Evolutionary conservation across 2,888 invertebrate species (phyloP).

Genomic region (Noctua pronuba): DNA sequence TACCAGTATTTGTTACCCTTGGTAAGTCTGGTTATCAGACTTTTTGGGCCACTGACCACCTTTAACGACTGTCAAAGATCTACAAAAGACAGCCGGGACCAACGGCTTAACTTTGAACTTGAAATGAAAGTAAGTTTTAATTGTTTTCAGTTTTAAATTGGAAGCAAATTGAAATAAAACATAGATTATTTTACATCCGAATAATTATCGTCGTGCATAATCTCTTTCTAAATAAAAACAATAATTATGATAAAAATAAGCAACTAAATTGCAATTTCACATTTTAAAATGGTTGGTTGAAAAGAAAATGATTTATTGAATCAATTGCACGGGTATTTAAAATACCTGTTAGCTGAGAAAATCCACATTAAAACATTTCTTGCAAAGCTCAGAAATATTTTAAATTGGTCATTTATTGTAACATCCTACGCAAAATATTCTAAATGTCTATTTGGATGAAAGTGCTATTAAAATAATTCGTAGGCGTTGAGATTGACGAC

Average conservation of each 20-base stretch:
- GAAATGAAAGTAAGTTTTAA: neutral
- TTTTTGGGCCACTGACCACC: too few species aligned
- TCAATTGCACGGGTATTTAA: neutral
- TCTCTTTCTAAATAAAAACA: neutral
- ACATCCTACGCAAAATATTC: slow-evolving; percentile 9
- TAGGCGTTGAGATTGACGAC: neutral
- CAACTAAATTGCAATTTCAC: neutral
- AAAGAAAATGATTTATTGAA: slow-evolving; percentile 9
- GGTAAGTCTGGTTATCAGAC: too few species aligned
- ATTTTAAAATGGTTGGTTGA: neutral
- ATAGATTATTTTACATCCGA: neutral
- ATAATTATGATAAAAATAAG: neutral
- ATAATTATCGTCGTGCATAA: neutral
- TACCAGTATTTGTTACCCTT: too few species aligned
- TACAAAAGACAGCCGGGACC: too few species aligned
- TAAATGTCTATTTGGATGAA: slow-evolving; percentile 3
- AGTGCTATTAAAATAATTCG: slow-evolving; percentile 3
- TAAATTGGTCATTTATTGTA: neutral
- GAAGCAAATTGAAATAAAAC: neutral
- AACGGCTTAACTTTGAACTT: too few species aligned
- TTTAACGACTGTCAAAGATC: too few species aligned
- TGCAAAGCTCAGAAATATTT: slow-evolving; percentile 5
- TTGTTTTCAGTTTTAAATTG: neutral
- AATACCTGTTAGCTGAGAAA: neutral
- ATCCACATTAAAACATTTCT: neutral